These are phyloP conservation scores for Polietes domitor DNA, from an alignment of 2,888 invertebrate genomes.

Conservation along the genomic window DNA sequence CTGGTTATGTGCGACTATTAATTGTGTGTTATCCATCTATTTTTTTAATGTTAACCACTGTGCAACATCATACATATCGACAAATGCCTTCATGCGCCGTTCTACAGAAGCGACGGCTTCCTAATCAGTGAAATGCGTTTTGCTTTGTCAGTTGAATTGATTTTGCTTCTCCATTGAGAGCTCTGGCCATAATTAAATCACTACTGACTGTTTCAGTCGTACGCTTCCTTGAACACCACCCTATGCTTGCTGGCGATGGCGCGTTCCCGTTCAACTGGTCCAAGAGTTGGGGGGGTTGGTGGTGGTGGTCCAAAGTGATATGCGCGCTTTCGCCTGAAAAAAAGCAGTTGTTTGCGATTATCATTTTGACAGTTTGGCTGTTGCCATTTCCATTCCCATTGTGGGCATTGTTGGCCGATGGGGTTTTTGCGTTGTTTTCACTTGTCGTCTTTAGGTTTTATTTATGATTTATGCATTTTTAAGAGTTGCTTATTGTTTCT, in stretches of 20 bases:
- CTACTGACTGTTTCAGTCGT: constrained; percentile 53
- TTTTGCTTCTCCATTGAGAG: constrained; percentile 54
- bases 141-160: constrained; percentile 71
- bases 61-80: constrained; percentile 18
- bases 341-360: constrained; percentile 79
- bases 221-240: constrained; percentile 69
- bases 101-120: constrained; percentile 52
- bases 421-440: constrained; percentile 70
- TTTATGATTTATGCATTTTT: constrained; percentile 78
- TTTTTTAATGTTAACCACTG: not conserved
- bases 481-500: constrained; percentile 79
- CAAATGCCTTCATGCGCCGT: constrained; percentile 56
- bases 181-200: constrained; percentile 37
- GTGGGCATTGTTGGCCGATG: constrained; percentile 2
- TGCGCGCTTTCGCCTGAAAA: constrained; percentile 55
- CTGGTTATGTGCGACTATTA: no score
- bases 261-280: constrained; percentile 61
- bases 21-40: no score
- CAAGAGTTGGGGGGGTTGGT: not conserved
- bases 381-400: constrained; percentile 53
- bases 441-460: constrained; percentile 67
- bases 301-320: not conserved
- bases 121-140: constrained; percentile 78
- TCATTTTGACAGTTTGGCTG: constrained; percentile 74
- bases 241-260: constrained; percentile 45